Evolutionary conservation across 1,140 invertebrate species (phyloP).

Genomic region (Diabrotica virgifera): DNA sequence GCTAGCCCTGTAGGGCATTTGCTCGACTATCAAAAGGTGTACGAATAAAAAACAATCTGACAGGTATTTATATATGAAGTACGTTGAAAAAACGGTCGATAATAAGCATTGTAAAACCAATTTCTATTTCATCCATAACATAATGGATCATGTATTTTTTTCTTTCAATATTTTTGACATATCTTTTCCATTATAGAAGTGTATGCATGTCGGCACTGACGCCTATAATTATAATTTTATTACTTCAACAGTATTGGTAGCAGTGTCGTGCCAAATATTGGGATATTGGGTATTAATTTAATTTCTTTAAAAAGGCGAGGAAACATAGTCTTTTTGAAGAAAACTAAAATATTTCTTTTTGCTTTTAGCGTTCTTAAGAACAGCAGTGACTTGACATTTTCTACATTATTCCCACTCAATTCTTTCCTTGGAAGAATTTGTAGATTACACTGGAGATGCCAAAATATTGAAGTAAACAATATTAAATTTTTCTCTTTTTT

Average conservation of each 20-base stretch:
- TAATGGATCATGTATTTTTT: constrained; percentile 18
- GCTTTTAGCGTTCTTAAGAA: no score
- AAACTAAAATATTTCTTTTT: no score
- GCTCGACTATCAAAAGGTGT: background rate
- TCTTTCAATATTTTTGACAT: constrained; percentile 18
- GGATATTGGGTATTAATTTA: no score
- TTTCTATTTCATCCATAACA: constrained; percentile 16
- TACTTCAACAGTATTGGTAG: constrained; percentile 7
- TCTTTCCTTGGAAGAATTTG: no score
- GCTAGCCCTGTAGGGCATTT: background rate
- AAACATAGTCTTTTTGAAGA: no score
- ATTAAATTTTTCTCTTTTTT: no score
- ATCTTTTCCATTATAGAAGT: constrained; percentile 19
- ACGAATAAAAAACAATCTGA: constrained; percentile 11
- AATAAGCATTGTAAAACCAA: constrained; percentile 21
- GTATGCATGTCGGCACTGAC: constrained; percentile 16
- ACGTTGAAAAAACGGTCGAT: constrained; percentile 13
- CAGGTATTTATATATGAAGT: constrained; percentile 15
- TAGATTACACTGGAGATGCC: no score
- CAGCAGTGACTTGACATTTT: no score
- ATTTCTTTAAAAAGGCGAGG: no score
- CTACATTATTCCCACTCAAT: no score
- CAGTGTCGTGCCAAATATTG: background rate
- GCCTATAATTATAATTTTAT: constrained; percentile 25
- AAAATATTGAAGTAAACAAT: no score